Evolutionary conservation across 2,888 invertebrate species (phyloP), one percentile per base, ranked within the genome.

Genomic region (Tetanocera ferruginea): DNA sequence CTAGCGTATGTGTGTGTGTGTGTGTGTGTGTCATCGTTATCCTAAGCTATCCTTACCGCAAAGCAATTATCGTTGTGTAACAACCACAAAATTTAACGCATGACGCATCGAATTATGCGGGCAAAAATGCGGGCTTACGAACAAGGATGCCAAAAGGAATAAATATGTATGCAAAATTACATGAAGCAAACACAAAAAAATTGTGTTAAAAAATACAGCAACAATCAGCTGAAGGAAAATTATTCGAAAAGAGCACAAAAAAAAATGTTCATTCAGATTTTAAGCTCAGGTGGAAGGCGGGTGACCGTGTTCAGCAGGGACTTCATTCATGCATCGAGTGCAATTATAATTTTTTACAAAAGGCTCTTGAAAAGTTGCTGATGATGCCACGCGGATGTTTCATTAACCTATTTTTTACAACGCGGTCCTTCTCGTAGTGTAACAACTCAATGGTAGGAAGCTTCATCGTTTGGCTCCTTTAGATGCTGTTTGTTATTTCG

Each of bases 81-180:
- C 49, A 69, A 69, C 69, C 69, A 49, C 69, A 69, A 69, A 69
- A 69, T 69, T 69, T 69, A 43, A 69, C 69, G 69, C 69, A 69
- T 69, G 69, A 43, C 25, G 66, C 34, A 66, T 31, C 25, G 23
- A 43, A 69, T 69, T 69, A 69, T 69, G 23, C 69, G 49, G 19
- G 66, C 23, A 37, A 37, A 49, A 49, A 49, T 49, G 43, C 69
- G 25, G 2, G 25, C 19, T 64, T 37, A 37, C 49, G 49, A 37
- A 25, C 43, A 69, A 19, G 37, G 43, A 51, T 23, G 23, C 23
- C n/a, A 49, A 69, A 49, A 11, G 23, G 8, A 69, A 17, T 43
- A 43, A 19, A 37, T 43, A 43, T 31, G 31, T 23, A n/a, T 3
- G 28, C 60, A 28, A 60, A 60, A 60, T 6, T 17, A 60, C 60